Conservation (phyloP, 2,113 vertebrate species). For the Thunnus maccoyii region DNA sequence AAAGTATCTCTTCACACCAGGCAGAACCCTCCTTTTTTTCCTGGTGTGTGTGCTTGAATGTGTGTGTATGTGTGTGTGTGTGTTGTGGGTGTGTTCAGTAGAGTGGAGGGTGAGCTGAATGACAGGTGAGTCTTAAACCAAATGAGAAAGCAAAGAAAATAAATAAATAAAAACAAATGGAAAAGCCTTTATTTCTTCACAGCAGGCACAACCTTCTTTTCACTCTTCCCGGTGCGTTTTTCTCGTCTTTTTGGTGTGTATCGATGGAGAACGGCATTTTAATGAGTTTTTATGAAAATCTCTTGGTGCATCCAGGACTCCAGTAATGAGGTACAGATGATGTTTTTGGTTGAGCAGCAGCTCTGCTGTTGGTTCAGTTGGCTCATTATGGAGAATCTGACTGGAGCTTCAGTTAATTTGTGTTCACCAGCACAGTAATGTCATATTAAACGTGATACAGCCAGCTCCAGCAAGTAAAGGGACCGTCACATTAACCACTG, state of each 20-base stretch:
- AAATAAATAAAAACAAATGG: constrained; percentile 33
- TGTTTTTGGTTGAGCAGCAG: constrained; percentile 54
- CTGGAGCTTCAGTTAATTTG: constrained; percentile 24
- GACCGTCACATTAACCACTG: not conserved
- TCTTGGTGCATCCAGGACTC: constrained; percentile 59
- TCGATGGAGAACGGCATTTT: constrained; percentile 78
- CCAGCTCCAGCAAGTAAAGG: constrained; percentile 2
- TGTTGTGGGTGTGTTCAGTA: constrained; percentile 1
- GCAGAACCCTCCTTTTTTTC: not conserved
- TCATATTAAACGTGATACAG: constrained; percentile 42
- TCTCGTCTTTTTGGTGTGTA: constrained; percentile 34
- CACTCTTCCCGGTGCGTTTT: constrained; percentile 4
- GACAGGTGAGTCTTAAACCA: constrained; percentile 39
- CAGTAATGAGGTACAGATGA: constrained; percentile 65
- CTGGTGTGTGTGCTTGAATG: not conserved
- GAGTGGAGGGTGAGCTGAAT: constrained; percentile 23
- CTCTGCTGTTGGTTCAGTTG: constrained; percentile 35
- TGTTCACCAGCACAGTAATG: constrained; percentile 25
- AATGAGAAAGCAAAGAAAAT: constrained; percentile 20
- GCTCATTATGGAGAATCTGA: constrained; percentile 45
- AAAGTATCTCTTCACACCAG: constrained; percentile 25
- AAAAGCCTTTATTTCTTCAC: constrained; percentile 13
- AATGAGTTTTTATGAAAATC: constrained; percentile 70
- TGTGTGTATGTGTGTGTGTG: constrained; percentile 17
- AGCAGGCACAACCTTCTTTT: constrained; percentile 11